phyloP scores from a whole-genome alignment of 2,113 vertebrate genomes.

The Pseudopipra pipra region DNA sequence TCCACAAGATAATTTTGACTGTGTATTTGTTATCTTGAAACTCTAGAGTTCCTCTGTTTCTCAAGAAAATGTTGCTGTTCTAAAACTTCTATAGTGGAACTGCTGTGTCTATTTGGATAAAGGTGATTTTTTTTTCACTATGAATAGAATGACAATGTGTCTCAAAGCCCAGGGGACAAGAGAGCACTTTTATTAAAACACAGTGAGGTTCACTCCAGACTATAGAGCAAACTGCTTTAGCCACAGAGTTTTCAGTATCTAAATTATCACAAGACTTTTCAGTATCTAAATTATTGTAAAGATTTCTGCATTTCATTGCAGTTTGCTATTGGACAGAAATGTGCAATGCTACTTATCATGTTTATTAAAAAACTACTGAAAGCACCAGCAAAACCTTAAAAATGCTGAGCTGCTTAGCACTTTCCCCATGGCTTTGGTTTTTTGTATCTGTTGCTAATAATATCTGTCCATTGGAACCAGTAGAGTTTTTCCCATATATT shows the following conservation, averaged over 20 bases:
- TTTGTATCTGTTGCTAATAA: neutral
- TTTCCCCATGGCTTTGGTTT: neutral
- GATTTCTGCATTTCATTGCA: neutral
- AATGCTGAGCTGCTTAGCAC: neutral
- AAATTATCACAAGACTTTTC: neutral
- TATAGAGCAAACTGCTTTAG: neutral
- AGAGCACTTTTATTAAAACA: neutral
- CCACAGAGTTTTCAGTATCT: neutral
- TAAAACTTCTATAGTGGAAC: neutral
- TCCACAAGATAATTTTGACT: neutral
- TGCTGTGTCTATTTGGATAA: neutral
- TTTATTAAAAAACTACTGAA: neutral
- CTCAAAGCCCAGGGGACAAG: neutral
- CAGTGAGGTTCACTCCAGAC: neutral
- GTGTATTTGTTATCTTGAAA: neutral
- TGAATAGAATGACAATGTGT: neutral
- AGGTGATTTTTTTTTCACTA: neutral
- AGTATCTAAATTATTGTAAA: neutral
- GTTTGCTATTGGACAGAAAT: neutral
- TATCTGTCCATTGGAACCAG: neutral
- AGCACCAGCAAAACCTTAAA: neutral
- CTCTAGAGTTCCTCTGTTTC: neutral
- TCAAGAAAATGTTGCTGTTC: neutral
- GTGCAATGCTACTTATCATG: neutral
- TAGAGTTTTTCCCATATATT: neutral